phyloP scores from a whole-genome alignment of 2,113 vertebrate genomes.

The Cephalopterus ornatus region DNA sequence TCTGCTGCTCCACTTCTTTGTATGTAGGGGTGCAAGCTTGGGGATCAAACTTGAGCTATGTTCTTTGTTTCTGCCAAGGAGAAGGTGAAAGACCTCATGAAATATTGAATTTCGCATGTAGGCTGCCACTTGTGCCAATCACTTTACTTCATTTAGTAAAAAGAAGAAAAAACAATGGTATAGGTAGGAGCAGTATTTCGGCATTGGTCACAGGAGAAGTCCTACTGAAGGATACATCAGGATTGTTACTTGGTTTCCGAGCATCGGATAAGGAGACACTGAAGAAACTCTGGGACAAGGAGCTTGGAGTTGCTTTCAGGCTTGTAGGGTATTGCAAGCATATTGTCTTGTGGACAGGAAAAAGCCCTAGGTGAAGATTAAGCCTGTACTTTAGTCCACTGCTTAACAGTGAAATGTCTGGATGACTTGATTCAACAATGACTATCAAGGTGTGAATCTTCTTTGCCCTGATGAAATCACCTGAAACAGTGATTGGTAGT shows the following conservation, averaged over 20 bases:
- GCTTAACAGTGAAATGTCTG: constrained; percentile 2
- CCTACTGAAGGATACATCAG: not conserved
- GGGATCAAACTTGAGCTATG: accelerated
- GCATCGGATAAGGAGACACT: not conserved
- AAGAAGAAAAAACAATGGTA: not conserved
- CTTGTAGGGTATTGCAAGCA: not conserved
- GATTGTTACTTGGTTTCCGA: not conserved
- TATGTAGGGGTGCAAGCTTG: not conserved
- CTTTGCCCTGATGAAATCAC: not conserved
- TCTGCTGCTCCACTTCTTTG: not conserved
- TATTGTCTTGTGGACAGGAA: not conserved
- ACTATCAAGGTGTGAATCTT: constrained; percentile 23
- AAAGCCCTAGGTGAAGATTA: not conserved
- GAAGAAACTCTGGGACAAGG: not conserved
- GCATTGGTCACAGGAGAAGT: not conserved
- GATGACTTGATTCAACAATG: not conserved
- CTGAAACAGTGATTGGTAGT: not conserved
- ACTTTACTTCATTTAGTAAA: not conserved
- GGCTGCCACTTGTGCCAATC: not conserved
- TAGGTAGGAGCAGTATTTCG: not conserved
- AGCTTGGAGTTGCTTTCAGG: not conserved
- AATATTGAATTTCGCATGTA: not conserved
- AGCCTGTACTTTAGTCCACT: not conserved
- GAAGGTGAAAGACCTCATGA: not conserved
- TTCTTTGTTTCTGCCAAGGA: not conserved